Conservation (phyloP, 2,888 invertebrate genomes). For the Lobophora halterata region DNA sequence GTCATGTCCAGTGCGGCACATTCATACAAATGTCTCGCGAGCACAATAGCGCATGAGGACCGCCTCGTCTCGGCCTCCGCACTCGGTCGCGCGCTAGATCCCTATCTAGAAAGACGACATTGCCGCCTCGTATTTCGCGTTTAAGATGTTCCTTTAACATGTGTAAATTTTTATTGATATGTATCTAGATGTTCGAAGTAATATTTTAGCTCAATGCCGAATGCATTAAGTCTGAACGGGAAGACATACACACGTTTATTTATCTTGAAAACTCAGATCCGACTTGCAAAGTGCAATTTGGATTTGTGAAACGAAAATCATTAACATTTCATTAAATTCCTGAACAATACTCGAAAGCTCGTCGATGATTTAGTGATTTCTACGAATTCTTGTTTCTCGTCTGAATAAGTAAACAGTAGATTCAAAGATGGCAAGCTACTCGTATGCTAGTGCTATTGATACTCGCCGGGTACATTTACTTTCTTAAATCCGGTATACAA, state of each 20-base stretch:
- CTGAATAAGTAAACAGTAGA: slow-evolving; percentile 57
- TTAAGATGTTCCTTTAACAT: slow-evolving; percentile 40
- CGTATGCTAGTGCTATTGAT: slow-evolving; percentile 42
- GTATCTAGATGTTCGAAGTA: slow-evolving; percentile 29
- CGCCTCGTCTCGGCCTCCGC: slow-evolving; percentile 28
- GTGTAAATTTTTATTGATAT: slow-evolving; percentile 41
- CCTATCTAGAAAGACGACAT: slow-evolving; percentile 41
- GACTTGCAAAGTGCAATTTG: slow-evolving; percentile 11
- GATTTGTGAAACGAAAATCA: slow-evolving; percentile 14
- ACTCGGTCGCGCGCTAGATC: slow-evolving; percentile 39
- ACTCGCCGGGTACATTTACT: slow-evolving; percentile 43
- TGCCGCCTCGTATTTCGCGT: slow-evolving; percentile 37
- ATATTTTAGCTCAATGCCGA: slow-evolving; percentile 28
- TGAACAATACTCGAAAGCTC: slow-evolving; percentile 30
- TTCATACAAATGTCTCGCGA: slow-evolving; percentile 38
- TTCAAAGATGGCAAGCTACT: slow-evolving; percentile 47
- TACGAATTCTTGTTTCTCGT: slow-evolving; percentile 46
- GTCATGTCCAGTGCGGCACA: slow-evolving; percentile 40
- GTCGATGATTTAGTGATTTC: slow-evolving; percentile 45
- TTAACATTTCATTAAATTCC: slow-evolving; percentile 19
- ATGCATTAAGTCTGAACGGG: slow-evolving; percentile 21
- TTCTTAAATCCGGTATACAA: slow-evolving; percentile 57
- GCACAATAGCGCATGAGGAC: slow-evolving; percentile 37
- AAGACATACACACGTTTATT: slow-evolving; percentile 14
- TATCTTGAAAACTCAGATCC: slow-evolving; percentile 10